Evolutionary conservation across 92 coral and sea anemone genomes (phyloP), one percentile per base, ranked within the genome.

Genomic region (Actinostola sp.): DNA sequence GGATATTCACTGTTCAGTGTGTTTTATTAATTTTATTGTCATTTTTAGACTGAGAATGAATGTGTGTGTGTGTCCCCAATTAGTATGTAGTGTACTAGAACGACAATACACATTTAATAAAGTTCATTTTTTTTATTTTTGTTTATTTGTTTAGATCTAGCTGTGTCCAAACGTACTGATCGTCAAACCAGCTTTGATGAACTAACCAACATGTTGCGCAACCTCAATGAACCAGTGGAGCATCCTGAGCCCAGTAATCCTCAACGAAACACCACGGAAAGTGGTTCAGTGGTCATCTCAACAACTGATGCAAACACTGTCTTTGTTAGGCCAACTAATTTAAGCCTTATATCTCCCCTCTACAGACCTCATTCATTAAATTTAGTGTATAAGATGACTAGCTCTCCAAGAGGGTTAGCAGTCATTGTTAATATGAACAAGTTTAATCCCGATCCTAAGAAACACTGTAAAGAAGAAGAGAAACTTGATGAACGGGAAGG

Each of bases 351-450:
- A 43, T 78, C 79, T 1, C 26, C 28, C 20, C 76, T 73, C 34
- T 80, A 66, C 26, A 9, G 26, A 0, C 90, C 86, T 17, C 27
- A 66, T 20, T 13, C 43, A 0, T 9, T 29, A 0, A 75, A 83
- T 21, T 36, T 41, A 0, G 88, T 83, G 8, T 91, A 91, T 70
- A 70, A 75, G 12, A 93, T 93, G 98, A 82, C 31, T 0, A 62
- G 82, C 53, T 73, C 43, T n/a, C 96, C 97, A 0, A 55, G 89
- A 62, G 98, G 98, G 17, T 63, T 79, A 31, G 92, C 98, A 1
- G 76, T 93, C 41, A 82, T 93, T 23, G 71, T 93, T 13, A 93
- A 93, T 52, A 74, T 76, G 41, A 65, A 73, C 23, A n/a, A 33
- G 10, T 93, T 89, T 73, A 32, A 50, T 7, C 55, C 21, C 2